Evolutionary conservation across 1,140 invertebrate genomes (phyloP).

Genomic region (Drosophila malerkotliana): DNA sequence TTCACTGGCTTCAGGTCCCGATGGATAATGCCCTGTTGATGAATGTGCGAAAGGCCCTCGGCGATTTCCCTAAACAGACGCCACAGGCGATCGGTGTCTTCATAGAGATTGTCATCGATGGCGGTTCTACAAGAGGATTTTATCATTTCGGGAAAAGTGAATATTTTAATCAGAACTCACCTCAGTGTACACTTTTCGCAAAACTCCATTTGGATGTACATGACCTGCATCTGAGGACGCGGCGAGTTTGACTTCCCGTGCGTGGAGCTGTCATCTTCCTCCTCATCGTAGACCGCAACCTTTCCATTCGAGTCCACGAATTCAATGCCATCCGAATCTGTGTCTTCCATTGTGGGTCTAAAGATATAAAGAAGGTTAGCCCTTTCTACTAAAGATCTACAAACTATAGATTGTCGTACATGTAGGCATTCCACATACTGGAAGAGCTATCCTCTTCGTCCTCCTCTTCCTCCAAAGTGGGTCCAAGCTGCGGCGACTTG

Average conservation of each 20-base stretch:
- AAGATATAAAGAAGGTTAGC: background rate
- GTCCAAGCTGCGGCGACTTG: constrained; percentile 57
- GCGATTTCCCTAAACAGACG: constrained; percentile 96
- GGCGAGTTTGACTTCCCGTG: constrained; percentile 42
- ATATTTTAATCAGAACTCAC: constrained; percentile 65
- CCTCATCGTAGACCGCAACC: constrained; percentile 85
- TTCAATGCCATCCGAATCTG: constrained; percentile 84
- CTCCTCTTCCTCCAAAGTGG: constrained; percentile 35
- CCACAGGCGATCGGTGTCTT: constrained; percentile 93
- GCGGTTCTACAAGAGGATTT: constrained; percentile 86
- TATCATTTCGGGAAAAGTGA: too few species aligned
- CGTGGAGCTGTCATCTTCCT: constrained; percentile 76
- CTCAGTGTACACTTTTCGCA: constrained; percentile 94
- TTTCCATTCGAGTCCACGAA: constrained; percentile 84
- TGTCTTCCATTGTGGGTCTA: constrained; percentile 71
- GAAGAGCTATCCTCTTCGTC: constrained; percentile 73
- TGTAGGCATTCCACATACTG: constrained; percentile 77
- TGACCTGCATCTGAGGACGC: constrained; percentile 87
- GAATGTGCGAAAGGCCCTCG: constrained; percentile 95
- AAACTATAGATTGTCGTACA: constrained; percentile 40
- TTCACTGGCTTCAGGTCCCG: constrained; percentile 97
- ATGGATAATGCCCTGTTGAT: constrained; percentile 98
- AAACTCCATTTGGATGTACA: constrained; percentile 98
- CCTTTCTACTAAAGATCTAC: background rate
- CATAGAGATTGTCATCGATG: constrained; percentile 93